Evolutionary conservation across 2,113 vertebrate species (phyloP).

Genomic region (Corynorhinus townsendii): DNA sequence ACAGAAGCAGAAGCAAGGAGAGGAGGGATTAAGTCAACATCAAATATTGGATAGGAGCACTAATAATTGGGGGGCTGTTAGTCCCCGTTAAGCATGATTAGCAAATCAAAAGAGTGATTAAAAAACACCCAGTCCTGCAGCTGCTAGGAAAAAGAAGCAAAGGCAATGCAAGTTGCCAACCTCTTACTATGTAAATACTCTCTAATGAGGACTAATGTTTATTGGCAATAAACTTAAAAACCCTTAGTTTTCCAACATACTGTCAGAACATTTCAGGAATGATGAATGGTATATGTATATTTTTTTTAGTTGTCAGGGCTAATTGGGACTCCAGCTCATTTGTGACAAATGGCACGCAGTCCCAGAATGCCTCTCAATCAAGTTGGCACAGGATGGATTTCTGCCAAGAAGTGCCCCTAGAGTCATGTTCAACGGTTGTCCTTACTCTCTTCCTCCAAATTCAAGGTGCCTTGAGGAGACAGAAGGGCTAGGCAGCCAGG

Average conservation of each 20-base stretch:
- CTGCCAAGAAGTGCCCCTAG: neutral
- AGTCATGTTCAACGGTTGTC: neutral
- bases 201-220: constrained; percentile 42
- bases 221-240: constrained; percentile 33
- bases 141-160: neutral
- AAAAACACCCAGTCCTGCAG: neutral
- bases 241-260: constrained; percentile 42
- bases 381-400: neutral
- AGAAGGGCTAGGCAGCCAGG: no score
- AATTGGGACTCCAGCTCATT: constrained; percentile 25
- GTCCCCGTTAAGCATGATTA: neutral
- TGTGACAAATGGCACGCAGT: constrained; percentile 2
- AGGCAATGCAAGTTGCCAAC: neutral
- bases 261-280: constrained; percentile 50
- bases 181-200: constrained; percentile 47
- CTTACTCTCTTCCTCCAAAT: neutral
- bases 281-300: constrained; percentile 1
- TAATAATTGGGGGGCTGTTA: neutral
- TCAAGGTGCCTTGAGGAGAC: neutral
- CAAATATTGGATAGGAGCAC: neutral
- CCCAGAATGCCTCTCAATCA: neutral
- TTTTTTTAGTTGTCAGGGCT: neutral
- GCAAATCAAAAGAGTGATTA: constrained; percentile 43
- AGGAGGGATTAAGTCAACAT: neutral
- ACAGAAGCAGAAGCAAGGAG: neutral